These are phyloP conservation scores for Fulica atra DNA, from an alignment of 2,113 vertebrate species.

Conservation along the genomic window DNA sequence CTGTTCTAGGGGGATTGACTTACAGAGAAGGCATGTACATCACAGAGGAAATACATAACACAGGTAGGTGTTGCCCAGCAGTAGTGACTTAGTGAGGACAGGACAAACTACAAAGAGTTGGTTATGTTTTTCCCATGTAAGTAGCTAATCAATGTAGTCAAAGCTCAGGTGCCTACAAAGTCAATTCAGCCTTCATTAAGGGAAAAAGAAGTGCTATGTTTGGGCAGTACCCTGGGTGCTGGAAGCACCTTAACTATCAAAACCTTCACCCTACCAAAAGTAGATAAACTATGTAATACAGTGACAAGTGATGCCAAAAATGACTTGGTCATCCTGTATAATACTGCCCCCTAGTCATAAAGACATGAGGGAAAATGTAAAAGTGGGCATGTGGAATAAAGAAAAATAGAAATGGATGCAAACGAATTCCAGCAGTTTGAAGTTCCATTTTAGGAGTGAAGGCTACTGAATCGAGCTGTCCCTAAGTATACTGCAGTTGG, in stretches of 20 bases:
- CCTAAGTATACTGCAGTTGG: background rate
- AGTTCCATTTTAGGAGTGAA: background rate
- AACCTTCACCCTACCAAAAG: background rate
- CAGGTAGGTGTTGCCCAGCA: conserved; percentile 78
- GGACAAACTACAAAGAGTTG: background rate
- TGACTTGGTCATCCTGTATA: background rate
- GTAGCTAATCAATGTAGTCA: background rate
- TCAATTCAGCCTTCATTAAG: background rate
- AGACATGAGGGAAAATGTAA: background rate
- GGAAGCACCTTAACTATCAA: background rate
- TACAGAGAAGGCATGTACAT: conserved; percentile 97
- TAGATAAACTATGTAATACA: background rate
- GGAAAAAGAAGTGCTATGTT: background rate
- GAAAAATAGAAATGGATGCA: background rate
- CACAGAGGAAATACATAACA: conserved; percentile 94
- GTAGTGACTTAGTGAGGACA: background rate
- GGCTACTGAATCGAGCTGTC: background rate
- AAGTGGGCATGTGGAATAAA: background rate
- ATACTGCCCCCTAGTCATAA: background rate
- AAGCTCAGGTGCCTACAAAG: background rate
- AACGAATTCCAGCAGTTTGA: background rate
- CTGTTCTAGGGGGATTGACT: conserved; percentile 91
- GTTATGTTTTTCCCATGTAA: background rate
- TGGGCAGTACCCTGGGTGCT: background rate
- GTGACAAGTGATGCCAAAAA: background rate